phyloP scores from a whole-genome alignment of 2,797 vertebrate genomes.

The Diplodus puntazzo region DNA sequence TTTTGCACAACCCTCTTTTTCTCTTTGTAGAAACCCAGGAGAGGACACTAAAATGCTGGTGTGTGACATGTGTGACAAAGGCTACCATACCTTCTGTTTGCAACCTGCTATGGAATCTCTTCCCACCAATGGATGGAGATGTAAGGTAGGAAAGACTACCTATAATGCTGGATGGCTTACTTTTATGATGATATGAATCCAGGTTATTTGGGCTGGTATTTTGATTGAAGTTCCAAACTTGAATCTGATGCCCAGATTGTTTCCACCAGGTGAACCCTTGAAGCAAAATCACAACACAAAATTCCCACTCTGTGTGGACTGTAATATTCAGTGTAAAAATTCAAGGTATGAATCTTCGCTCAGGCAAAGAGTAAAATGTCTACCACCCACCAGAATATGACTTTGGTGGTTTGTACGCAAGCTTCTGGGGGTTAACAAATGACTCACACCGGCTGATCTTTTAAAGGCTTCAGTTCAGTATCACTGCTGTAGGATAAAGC shows the following conservation, averaged over 20 bases:
- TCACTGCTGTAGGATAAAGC: conserved; percentile 1
- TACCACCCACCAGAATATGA: conserved; percentile 33
- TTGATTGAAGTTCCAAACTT: neutral
- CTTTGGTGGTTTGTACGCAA: conserved; percentile 51
- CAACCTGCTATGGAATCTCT: conserved; percentile 96
- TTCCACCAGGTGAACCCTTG: neutral
- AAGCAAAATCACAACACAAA: neutral
- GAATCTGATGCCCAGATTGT: neutral
- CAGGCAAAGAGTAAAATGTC: conserved; percentile 20
- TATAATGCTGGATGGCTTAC: neutral
- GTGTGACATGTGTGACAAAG: conserved; percentile 99
- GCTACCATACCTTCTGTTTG: conserved; percentile 99
- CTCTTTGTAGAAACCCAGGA: conserved; percentile 92
- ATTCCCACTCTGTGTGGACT: neutral
- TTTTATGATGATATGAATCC: neutral
- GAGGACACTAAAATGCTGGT: conserved; percentile 99
- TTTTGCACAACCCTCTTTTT: neutral
- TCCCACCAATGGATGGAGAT: conserved; percentile 98
- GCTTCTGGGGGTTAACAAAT: conserved; percentile 60
- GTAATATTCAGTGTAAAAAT: conserved; percentile 4
- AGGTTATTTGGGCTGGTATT: neutral
- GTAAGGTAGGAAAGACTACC: conserved; percentile 88
- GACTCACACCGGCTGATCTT: conserved; percentile 56
- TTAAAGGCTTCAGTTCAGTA: conserved; percentile 51
- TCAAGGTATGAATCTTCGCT: conserved; percentile 1